These are phyloP conservation scores for Eptatretus atami DNA, from an alignment of 2,797 vertebrate species.

Conservation along the genomic window DNA sequence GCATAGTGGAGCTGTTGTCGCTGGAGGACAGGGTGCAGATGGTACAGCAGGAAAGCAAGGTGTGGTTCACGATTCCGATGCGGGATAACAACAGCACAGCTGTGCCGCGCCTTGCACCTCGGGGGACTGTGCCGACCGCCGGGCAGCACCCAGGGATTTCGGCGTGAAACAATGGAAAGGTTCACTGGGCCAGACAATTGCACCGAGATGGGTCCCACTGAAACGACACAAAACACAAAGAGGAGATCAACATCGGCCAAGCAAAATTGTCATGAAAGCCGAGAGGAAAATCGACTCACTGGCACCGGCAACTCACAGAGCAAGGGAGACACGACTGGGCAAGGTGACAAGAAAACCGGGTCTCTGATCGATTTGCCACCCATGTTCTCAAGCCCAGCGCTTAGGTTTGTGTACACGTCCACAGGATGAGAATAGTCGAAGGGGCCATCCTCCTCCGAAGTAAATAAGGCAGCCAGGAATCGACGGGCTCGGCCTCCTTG, in stretches of 20 bases:
- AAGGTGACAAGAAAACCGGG: too few relatives aligned
- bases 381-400: slow-evolving; percentile 10
- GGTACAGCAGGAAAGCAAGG: slow-evolving; percentile 38
- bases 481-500: slow-evolving; percentile 14
- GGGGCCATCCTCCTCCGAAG: slow-evolving; percentile 28
- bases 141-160: slow-evolving; percentile 26
- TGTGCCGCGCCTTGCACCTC: slow-evolving; percentile 35
- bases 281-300: too few relatives aligned
- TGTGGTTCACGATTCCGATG: slow-evolving; percentile 27
- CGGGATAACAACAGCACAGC: slow-evolving; percentile 26
- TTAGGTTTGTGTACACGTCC: slow-evolving; percentile 76
- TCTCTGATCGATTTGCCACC: too few relatives aligned
- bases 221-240: too few relatives aligned
- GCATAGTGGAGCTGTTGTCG: slow-evolving; percentile 74
- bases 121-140: slow-evolving; percentile 29
- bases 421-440: slow-evolving; percentile 62
- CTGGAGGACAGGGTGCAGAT: slow-evolving; percentile 75
- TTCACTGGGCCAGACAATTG: too few relatives aligned
- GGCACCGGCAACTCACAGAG: too few relatives aligned
- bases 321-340: too few relatives aligned
- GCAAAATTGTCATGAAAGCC: too few relatives aligned
- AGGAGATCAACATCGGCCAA: too few relatives aligned
- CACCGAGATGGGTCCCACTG: too few relatives aligned
- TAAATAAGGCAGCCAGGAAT: slow-evolving; percentile 45
- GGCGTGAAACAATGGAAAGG: slow-evolving; percentile 15